Percentiles rank a stretch among this genome's conserved stretches.
phyloP scores from a whole-genome alignment of 1,140 invertebrate genomes.

The Leptinotarsa undecemlineata region DNA sequence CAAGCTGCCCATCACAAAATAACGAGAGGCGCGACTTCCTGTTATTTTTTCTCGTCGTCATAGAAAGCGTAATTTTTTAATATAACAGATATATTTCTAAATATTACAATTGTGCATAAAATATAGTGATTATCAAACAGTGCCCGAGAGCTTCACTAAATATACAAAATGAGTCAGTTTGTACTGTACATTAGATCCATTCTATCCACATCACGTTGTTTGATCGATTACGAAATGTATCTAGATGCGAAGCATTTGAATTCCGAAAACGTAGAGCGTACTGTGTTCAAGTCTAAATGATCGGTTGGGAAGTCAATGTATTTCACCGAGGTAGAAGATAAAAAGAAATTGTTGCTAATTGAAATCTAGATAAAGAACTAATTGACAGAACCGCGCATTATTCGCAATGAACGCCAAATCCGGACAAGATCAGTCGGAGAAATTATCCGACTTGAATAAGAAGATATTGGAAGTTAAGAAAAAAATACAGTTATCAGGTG shows the following conservation, averaged over 20 bases:
- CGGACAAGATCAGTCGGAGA: conserved; percentile 19
- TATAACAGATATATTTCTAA: too few species aligned
- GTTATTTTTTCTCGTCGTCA: too few species aligned
- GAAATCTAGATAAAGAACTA: conserved; percentile 23
- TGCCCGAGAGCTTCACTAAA: too few species aligned
- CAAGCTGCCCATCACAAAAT: too few species aligned
- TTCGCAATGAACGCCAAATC: conserved; percentile 20
- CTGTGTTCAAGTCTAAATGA: conserved; percentile 6
- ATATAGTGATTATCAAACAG: too few species aligned
- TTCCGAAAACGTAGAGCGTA: conserved; percentile 4
- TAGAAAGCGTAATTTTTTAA: too few species aligned
- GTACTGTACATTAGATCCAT: background rate
- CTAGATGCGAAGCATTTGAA: background rate
- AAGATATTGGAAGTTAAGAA: conserved; percentile 81
- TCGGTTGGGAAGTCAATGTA: background rate
- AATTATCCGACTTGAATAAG: conserved; percentile 64
- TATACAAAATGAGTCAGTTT: too few species aligned
- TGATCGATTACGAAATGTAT: conserved; percentile 12
- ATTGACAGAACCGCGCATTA: conserved; percentile 16
- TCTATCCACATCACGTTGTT: conserved; percentile 9
- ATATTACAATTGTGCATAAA: too few species aligned
- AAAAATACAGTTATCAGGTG: conserved; percentile 79
- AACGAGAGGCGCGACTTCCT: too few species aligned
- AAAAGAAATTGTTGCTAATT: conserved; percentile 23
- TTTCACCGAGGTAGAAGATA: conserved; percentile 14